Conservation (phyloP, 2,797 vertebrate species). For the Lerista edwardsae region DNA sequence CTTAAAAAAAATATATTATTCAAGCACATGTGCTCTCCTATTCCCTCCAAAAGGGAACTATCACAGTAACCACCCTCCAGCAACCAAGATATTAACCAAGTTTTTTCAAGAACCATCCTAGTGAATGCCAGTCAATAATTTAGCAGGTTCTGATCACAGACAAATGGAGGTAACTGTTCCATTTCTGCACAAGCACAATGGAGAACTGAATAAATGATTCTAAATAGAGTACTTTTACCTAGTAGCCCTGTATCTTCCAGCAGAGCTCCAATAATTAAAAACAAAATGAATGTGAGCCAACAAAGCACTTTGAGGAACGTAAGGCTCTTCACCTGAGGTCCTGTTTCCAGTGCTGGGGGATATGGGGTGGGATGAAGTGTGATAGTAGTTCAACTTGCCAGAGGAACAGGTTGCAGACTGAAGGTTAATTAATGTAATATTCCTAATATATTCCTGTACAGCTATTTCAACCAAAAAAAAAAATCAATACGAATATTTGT, state of each 20-base stretch:
- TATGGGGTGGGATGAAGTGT: background rate
- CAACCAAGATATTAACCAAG: constrained; percentile 25
- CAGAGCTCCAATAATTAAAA: background rate
- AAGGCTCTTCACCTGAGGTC: background rate
- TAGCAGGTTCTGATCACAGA: constrained; percentile 26
- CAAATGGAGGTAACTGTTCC: constrained; percentile 35
- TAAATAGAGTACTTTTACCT: background rate
- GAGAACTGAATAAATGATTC: background rate
- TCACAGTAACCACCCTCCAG: constrained; percentile 42
- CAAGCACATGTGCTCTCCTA: background rate
- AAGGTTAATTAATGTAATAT: constrained; percentile 35
- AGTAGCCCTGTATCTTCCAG: background rate
- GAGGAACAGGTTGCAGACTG: background rate
- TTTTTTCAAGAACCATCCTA: constrained; percentile 18
- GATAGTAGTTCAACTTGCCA: background rate
- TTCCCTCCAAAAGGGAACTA: constrained; percentile 13
- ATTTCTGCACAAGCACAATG: constrained; percentile 12
- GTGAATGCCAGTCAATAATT: constrained; percentile 42
- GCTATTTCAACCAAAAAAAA: too few relatives aligned
- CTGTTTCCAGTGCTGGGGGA: background rate
- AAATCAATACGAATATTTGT: too few relatives aligned
- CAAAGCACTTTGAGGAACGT: background rate
- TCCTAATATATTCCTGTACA: background rate
- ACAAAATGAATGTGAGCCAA: background rate
- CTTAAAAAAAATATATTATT: too few relatives aligned